These are phyloP conservation scores for Bilobella aurantiaca DNA, from an alignment of 1,140 invertebrate genomes.

Conservation along the genomic window DNA sequence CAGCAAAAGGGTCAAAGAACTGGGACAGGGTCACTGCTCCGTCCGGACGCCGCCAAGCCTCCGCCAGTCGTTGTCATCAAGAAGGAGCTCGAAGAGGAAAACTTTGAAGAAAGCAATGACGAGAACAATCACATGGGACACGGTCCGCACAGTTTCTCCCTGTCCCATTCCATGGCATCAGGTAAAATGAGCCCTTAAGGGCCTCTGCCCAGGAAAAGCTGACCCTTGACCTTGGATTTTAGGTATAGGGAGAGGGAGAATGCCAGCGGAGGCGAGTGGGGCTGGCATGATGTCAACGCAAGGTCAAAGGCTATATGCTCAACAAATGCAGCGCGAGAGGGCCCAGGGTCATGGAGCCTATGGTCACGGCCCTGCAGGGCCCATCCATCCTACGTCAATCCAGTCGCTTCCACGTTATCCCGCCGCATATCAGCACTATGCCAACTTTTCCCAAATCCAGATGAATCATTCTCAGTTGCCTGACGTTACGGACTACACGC, in stretches of 20 bases:
- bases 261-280: conserved; percentile 3
- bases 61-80: conserved; percentile 89
- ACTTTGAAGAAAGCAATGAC: conserved; percentile 41
- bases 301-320: conserved; percentile 9
- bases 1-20: conserved; percentile 45
- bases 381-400: conserved; percentile 23
- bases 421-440: conserved; percentile 33
- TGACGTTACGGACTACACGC: conserved; percentile 31
- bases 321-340: conserved; percentile 9
- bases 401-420: conserved; percentile 33
- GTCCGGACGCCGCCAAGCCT: conserved; percentile 47
- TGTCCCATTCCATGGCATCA: neutral
- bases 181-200: conserved; percentile 27
- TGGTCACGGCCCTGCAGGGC: neutral
- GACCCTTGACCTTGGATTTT: neutral
- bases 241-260: conserved; percentile 19
- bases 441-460: conserved; percentile 22
- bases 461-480: conserved; percentile 28
- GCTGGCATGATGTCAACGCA: conserved; percentile 7
- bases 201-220: neutral
- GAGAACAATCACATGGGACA: conserved; percentile 30
- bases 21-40: conserved; percentile 21
- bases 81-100: conserved; percentile 77
- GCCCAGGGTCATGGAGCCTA: neutral
- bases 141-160: conserved; percentile 15